Conservation (phyloP, 2,888 invertebrate species). For the Athetis lepigone region DNA sequence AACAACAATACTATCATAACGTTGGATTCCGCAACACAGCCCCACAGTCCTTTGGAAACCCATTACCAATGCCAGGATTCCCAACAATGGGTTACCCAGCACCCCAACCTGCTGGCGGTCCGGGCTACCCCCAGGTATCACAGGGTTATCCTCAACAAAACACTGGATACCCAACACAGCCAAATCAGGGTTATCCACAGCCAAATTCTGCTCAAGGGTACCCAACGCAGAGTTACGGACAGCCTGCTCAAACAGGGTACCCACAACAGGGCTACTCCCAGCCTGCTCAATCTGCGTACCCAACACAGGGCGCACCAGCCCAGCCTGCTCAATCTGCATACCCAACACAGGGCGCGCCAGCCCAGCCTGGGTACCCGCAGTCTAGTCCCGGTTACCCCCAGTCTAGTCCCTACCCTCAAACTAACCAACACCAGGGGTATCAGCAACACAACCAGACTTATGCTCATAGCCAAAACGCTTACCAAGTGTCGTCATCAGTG, state of each 20-base stretch:
- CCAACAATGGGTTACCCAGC: slow-evolving; percentile 84
- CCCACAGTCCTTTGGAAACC: slow-evolving; percentile 88
- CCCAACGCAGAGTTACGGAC: slow-evolving; percentile 70
- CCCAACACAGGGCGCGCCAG: slow-evolving; percentile 48
- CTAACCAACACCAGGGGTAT: slow-evolving; percentile 78
- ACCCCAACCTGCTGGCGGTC: slow-evolving; percentile 78
- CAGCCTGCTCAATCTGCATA: slow-evolving; percentile 65
- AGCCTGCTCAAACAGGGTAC: slow-evolving; percentile 65
- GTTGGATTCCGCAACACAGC: slow-evolving; percentile 86
- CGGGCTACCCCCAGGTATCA: slow-evolving; percentile 81
- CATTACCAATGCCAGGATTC: slow-evolving; percentile 86
- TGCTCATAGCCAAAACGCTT: slow-evolving; percentile 73
- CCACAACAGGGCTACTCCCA: slow-evolving; percentile 65
- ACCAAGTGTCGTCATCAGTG: slow-evolving; percentile 74
- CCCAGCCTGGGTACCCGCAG: slow-evolving; percentile 62
- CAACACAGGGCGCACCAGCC: slow-evolving; percentile 59
- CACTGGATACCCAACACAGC: slow-evolving; percentile 67
- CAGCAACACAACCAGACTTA: slow-evolving; percentile 68
- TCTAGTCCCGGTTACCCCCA: slow-evolving; percentile 33
- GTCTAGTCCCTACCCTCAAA: slow-evolving; percentile 66
- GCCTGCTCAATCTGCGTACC: slow-evolving; percentile 65
- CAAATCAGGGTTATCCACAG: slow-evolving; percentile 71
- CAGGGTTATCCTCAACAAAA: slow-evolving; percentile 74
- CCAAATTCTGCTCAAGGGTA: slow-evolving; percentile 65
- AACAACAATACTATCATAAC: slow-evolving; percentile 86